Evolutionary conservation across 1,140 invertebrate genomes (phyloP), one percentile per base, ranked within the genome.

Genomic region (Sipha flava): DNA sequence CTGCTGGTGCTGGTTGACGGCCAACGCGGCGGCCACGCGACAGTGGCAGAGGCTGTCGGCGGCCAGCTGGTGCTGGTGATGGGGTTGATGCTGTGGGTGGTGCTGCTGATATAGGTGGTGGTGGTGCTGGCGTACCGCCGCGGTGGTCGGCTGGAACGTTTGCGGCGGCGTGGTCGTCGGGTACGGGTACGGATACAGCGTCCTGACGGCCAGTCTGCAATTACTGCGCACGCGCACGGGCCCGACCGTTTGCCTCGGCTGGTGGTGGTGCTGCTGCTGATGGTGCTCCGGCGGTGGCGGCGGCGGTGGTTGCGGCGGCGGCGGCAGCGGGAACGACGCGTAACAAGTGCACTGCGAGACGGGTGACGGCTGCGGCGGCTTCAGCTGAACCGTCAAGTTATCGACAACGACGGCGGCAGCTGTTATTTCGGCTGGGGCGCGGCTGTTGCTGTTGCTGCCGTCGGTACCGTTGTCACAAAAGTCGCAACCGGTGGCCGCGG

Each of bases 151-250:
- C 45, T 1, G 45, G 0, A 10, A 23, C n/a, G 47, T 26, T 18
- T 34, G 72, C 10, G 31, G 21, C 31, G 52, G 26, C 1, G 54
- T 5, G 18, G 54, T 10, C 5, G 37, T 10, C 21, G 52, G 73
- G 7, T 77, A 77, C 52, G 73, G 73, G n/a, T n/a, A n/a, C n/a
- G n/a, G n/a, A n/a, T n/a, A n/a, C 9, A 77, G 40, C 52, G 73
- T 77, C 5, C 73, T 77, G 34, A 77, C 34, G 7, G 73, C 73
- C 73, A 77, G 73, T 57, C 73, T 77, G 73, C 73, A 59, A 52
- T 59, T 43, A 59, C 52, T 23, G 23, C 66, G 73, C 3, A 47
- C 37, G 6, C 73, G n/a, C 10, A 59, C 7, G 5, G 73, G 73
- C 23, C 52, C 73, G 21, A 47, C 26, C 6, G 66, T 3, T 26